Base-by-base conservation (phyloP, 30 jellyfish, hydroid and myxozoan genomes). In the Turritopsis dohrnii region DNA sequence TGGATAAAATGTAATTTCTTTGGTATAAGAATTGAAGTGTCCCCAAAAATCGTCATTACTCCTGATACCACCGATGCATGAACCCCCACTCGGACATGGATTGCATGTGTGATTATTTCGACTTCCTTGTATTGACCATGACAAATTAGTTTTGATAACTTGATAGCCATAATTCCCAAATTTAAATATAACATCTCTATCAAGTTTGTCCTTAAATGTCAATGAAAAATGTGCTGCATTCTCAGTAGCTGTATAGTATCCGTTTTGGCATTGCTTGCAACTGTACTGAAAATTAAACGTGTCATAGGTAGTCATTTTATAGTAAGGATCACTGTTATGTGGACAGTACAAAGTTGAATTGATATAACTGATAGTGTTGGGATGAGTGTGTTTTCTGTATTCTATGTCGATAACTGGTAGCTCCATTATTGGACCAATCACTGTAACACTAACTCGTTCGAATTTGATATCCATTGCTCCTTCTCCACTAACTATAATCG, bases 41-140 rank as follows among this genome's bases (percentile, higher is more conserved):
- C 77, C 77, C 77, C 77, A 69, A 27, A n/a, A 69, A 19, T 69
- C 19, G 30, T 69, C 77, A n/a, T 23, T 7, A 69, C 77, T 69
- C 19, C 8, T 69, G 30, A 69, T 69, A n/a, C 22, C 22, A 19
- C 22, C 22, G 19, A 7, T 21, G 30, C 77, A 69, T n/a, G 19
- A 8, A 7, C 31, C 77, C 9, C 77, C 77, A 69, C 77, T 69
- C 22, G 77, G 77, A 21, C 77, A 69, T 41, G 13, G 5, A 3
- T 41, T 41, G 13, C 60, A 3, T 41, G 60, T 41, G 5, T 3
- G 13, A 3, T 41, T 41, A 41, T 41, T 41, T 41, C 60, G 60
- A 3, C 60, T 41, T 41, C 60, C 60, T 5, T 41, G 13, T n/a
- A n/a, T n/a, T n/a, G n/a, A n/a, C n/a, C n/a, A n/a, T n/a, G n/a